Base-by-base conservation (phyloP, 2,797 vertebrate genomes). In the Valencia hispanica region DNA sequence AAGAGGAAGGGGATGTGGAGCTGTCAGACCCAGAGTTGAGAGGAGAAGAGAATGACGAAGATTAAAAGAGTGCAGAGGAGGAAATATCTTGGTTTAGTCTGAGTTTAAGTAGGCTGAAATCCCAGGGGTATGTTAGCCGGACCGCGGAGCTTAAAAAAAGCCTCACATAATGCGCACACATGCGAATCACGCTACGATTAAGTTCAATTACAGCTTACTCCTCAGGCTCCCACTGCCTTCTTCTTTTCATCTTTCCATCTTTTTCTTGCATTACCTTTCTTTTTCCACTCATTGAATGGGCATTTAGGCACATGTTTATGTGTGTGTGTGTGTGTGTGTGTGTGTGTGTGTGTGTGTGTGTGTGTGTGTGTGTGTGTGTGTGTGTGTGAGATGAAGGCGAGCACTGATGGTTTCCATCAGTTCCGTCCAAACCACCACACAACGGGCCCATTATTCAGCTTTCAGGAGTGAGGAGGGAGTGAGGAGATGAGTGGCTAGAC, bases 361-460 rank as follows among this genome's bases (percentile, higher is more conserved):
- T 79, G 79, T 79, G 70, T 66, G 71, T 70, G 70, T 77, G 76
- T 77, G 89, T 86, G 71, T 78, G 73, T 72, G 71, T 73, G 45
- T 55, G 34, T 76, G 81, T 79, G 74, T 72, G 78, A 71, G 78
- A 86, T 85, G 88, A 92, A 83, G 79, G 85, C 83, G 79, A 73
- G 80, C 84, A 80, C 80, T 88, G 57, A 86, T 84, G 89, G 91
- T 94, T 94, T 94, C 93, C 92, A 93, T 93, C 84, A 79, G 88
- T 81, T 87, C 86, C 73, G 87, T 93, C 91, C 93, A 94, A 92
- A 91, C 89, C 91, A 73, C 88, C 89, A 87, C 89, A 94, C 92
- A 93, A 92, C 91, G 82, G 84, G 79, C 77, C 91, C 90, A 93
- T 94, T 94, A 94, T 94, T 91, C 77, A 88, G 89, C 88, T 84